These are phyloP conservation scores for Anomalospiza imberbis DNA, from an alignment of 2,797 vertebrate genomes.

Conservation along the genomic window DNA sequence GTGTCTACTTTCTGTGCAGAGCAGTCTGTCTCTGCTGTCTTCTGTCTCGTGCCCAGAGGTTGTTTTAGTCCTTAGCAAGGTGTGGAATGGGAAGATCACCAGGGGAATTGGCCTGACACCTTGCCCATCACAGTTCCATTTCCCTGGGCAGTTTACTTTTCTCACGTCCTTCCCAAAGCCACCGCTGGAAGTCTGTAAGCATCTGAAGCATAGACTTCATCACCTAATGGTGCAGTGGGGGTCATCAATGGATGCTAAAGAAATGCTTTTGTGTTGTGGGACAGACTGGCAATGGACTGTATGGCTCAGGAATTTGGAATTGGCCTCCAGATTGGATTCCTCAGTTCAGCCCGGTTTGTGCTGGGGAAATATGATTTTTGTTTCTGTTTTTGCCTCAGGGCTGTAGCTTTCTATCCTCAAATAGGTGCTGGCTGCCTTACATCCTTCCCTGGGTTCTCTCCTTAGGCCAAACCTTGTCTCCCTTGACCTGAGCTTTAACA, in stretches of 20 bases:
- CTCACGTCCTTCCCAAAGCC: background rate
- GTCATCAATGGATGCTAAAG: background rate
- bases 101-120: background rate
- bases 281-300: background rate
- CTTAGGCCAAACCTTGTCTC: constrained; percentile 85
- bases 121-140: background rate
- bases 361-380: background rate
- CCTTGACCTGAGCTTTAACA: constrained; percentile 87
- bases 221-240: background rate
- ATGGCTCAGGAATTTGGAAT: background rate
- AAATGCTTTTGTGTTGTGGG: background rate
- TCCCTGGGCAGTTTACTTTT: background rate
- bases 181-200: background rate
- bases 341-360: background rate
- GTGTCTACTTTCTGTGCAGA: background rate
- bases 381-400: background rate
- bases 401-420: background rate
- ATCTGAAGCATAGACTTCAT: background rate
- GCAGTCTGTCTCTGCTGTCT: background rate
- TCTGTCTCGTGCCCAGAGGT: background rate
- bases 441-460: background rate
- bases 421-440: background rate
- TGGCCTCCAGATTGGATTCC: background rate
- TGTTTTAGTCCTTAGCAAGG: background rate
- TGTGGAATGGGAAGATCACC: background rate